Evolutionary conservation across 2,797 vertebrate genomes (phyloP).

Genomic region (Alosa sapidissima): DNA sequence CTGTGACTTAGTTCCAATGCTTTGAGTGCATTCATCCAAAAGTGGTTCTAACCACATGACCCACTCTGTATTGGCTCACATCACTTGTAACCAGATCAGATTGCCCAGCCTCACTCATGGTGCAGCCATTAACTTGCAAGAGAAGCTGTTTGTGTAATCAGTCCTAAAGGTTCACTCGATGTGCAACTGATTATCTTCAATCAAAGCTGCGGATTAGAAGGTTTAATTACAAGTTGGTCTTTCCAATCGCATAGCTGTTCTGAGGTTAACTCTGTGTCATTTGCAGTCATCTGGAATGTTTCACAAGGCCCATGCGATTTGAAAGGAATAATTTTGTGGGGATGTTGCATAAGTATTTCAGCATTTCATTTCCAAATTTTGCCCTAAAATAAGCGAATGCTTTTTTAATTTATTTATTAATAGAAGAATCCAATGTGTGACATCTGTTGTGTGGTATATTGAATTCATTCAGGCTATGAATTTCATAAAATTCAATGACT

Average conservation of each 20-base stretch:
- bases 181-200: neutral
- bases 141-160: neutral
- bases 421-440: neutral
- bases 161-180: neutral
- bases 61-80: neutral
- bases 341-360: neutral
- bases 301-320: neutral
- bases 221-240: neutral
- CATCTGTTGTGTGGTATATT: neutral
- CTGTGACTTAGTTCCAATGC: neutral
- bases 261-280: neutral
- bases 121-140: neutral
- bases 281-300: neutral
- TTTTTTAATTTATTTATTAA: neutral
- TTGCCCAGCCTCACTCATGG: neutral
- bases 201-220: neutral
- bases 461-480: conserved; percentile 10
- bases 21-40: neutral
- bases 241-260: neutral
- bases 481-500: neutral
- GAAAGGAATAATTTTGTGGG: neutral
- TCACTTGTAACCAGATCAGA: neutral
- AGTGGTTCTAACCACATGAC: neutral
- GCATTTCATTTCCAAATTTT: neutral
- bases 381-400: neutral